Evolutionary conservation across 1,140 invertebrate species (phyloP).

Genomic region (Xylocopa sonorina): DNA sequence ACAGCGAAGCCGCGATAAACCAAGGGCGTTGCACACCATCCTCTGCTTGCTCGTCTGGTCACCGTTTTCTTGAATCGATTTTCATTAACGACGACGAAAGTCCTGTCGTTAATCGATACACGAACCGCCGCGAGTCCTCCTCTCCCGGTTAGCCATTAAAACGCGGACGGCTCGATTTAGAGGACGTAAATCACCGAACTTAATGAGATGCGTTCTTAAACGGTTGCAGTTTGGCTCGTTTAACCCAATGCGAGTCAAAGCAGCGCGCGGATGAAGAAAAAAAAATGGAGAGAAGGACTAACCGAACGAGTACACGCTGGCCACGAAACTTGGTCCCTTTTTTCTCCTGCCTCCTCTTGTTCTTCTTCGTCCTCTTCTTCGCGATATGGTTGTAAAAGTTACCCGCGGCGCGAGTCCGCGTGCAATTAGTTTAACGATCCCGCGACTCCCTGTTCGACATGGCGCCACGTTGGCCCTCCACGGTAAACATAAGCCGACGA

Average conservation of each 20-base stretch:
- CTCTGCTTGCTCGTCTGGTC: too few species aligned
- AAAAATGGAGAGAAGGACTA: neutral
- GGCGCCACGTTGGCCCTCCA: neutral
- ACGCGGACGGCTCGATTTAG: neutral
- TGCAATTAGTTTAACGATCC: slow-evolving; percentile 61
- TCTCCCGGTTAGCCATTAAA: neutral
- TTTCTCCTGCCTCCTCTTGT: too few species aligned
- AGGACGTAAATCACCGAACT: slow-evolving; percentile 4
- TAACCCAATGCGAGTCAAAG: neutral
- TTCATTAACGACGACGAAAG: neutral
- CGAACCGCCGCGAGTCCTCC: neutral
- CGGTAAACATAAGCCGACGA: neutral
- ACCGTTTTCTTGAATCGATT: neutral
- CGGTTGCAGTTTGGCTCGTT: neutral
- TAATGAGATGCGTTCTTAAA: neutral
- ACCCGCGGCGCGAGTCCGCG: slow-evolving; percentile 62
- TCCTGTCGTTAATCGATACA: neutral
- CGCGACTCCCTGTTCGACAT: slow-evolving; percentile 34
- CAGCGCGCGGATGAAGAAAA: too few species aligned
- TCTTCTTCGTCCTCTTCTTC: neutral
- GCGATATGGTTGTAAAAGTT: slow-evolving; percentile 3
- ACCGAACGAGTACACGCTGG: neutral
- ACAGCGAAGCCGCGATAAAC: neutral
- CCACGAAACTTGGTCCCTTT: neutral
- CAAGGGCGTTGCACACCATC: neutral